Conservation (phyloP, 30 jellyfish, hydroid and myxozoan species). For the Hydractinia symbiolongicarpus region DNA sequence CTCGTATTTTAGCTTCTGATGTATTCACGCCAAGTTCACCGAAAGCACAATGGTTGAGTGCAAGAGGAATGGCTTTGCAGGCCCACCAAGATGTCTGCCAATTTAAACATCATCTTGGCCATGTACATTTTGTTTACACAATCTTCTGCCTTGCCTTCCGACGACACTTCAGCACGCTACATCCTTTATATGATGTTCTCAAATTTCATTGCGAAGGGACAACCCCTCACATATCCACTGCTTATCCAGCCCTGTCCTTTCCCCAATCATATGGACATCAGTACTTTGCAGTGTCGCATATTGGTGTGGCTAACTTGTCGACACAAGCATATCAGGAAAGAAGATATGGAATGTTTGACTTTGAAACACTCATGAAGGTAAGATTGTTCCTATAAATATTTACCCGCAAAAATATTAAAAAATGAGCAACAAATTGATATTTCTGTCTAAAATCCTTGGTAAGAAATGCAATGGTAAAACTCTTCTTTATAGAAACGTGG, state of each 20-base stretch:
- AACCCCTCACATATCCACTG: constrained; percentile 14
- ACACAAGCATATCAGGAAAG: constrained; percentile 50
- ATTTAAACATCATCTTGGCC: constrained; percentile 59
- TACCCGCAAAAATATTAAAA: not conserved
- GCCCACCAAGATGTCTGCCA: constrained; percentile 78
- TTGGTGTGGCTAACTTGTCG: constrained; percentile 49
- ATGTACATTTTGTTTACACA: constrained; percentile 59
- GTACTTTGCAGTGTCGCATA: constrained; percentile 68
- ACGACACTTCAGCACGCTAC: constrained; percentile 72
- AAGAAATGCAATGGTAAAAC: too few species aligned
- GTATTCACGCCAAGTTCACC: constrained; percentile 44
- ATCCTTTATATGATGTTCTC: constrained; percentile 56
- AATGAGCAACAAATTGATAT: not conserved
- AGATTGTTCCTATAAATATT: not conserved
- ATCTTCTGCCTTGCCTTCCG: constrained; percentile 70
- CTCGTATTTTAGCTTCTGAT: constrained; percentile 32
- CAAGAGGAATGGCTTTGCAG: constrained; percentile 52
- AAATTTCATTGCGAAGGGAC: constrained; percentile 82
- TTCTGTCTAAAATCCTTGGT: not conserved
- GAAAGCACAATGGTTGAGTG: constrained; percentile 65
- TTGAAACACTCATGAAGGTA: constrained; percentile 20
- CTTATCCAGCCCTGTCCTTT: not conserved
- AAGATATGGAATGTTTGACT: constrained; percentile 7
- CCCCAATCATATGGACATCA: constrained; percentile 47
- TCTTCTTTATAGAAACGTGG: constrained; percentile 17